Evolutionary conservation across 2,113 vertebrate species (phyloP).

Genomic region (Lota lota): DNA sequence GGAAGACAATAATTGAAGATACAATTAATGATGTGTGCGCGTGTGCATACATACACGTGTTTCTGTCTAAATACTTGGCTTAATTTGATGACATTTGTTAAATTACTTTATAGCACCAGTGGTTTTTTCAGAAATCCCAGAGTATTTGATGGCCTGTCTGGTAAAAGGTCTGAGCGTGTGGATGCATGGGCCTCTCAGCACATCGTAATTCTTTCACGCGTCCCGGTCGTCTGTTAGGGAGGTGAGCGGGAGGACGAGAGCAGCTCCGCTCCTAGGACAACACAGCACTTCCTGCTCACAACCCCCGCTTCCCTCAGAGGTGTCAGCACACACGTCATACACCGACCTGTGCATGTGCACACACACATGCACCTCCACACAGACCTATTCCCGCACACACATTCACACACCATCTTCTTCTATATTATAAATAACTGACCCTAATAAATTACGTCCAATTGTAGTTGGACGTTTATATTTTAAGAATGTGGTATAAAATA

Average conservation of each 20-base stretch:
- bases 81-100: no score
- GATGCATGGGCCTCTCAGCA: neutral
- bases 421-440: no score
- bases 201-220: slow-evolving; percentile 40
- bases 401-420: slow-evolving; percentile 12
- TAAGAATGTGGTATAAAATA: no score
- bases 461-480: no score
- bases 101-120: no score
- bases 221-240: slow-evolving; percentile 13
- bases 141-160: no score
- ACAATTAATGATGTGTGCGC: neutral
- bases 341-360: slow-evolving; percentile 29
- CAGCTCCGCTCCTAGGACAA: slow-evolving; percentile 9
- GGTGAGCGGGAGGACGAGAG: slow-evolving; percentile 7
- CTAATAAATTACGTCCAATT: no score
- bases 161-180: no score
- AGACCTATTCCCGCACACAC: slow-evolving; percentile 4
- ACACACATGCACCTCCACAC: slow-evolving; percentile 21
- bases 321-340: slow-evolving; percentile 36
- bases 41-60: neutral
- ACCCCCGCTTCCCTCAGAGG: slow-evolving; percentile 43
- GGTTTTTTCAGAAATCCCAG: no score
- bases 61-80: no score
- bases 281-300: slow-evolving; percentile 39
- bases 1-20: neutral